Base-by-base conservation (phyloP, 2,797 vertebrate genomes). In the Vireo griseus region DNA sequence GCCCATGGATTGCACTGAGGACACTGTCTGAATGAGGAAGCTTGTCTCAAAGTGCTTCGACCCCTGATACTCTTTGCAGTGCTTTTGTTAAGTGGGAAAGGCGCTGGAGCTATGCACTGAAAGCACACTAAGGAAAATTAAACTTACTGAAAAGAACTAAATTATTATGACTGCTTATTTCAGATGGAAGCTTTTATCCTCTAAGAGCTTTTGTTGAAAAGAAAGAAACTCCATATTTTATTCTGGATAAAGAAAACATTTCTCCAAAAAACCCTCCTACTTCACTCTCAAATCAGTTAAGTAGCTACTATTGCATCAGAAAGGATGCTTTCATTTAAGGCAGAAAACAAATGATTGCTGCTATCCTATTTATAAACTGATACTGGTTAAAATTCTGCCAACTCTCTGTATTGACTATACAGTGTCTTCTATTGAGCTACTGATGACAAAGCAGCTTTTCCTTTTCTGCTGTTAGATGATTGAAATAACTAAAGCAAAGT, bases 381-480 rank as follows among this genome's bases (percentile, higher is more conserved):
- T 72, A 83, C 78, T 95, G 51, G 81, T 92, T 95, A 93, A 58
- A 95, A 95, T 92, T 92, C 95, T 96, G 90, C 94, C 89, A 96
- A 74, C 48, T 81, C 65, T 75, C 89, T 4, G 9, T 87, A 94
- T 62, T 83, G 81, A 92, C 86, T 68, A 94, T 93, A 91, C 75
- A 93, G 87, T 65, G 78, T 82, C 61, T 95, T 92, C 72, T 83
- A 88, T 91, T 96, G 82, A 95, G 68, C 81, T 86, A 51, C 37
- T 95, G 88, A 96, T 94, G 95, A 97, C 89, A 93, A 94, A 96
- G 94, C 94, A 95, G 66, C 62, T 96, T 96, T 92, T 88, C 44
- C 87, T 81, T 86, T 96, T 72, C 85, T 95, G 87, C 55, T 78
- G 39, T 75, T 86, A 83, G 82, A 91, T 78, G 89, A 96, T 6